These are phyloP conservation scores for Pyrochroa serraticornis DNA, from an alignment of 2,888 invertebrate species.

Conservation along the genomic window DNA sequence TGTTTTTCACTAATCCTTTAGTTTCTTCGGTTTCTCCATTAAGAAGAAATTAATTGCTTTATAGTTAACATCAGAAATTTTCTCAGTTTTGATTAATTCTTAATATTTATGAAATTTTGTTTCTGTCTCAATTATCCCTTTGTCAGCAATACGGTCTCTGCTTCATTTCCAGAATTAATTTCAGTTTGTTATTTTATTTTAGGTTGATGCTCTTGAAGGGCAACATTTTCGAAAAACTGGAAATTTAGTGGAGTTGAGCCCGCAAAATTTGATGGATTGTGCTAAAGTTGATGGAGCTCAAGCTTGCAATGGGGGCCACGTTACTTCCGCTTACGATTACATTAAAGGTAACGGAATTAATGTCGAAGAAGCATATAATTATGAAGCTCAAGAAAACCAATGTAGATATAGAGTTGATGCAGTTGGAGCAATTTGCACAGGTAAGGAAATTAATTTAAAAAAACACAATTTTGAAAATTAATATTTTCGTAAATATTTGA, in stretches of 20 bases:
- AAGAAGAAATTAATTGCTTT: too few species aligned
- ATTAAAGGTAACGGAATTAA: constrained; percentile 64
- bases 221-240: constrained; percentile 62
- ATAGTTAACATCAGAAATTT: too few species aligned
- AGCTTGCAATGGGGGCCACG: constrained; percentile 63
- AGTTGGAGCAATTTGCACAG: constrained; percentile 43
- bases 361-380: constrained; percentile 63
- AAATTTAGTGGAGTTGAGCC: constrained; percentile 60
- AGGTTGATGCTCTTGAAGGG: constrained; percentile 66
- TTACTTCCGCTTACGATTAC: constrained; percentile 62
- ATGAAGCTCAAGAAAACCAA: constrained; percentile 44
- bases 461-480: too few species aligned
- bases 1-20: too few species aligned
- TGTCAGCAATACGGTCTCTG: too few species aligned
- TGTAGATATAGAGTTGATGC: constrained; percentile 43
- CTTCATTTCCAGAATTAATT: too few species aligned
- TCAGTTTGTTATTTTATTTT: background rate
- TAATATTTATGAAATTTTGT: too few species aligned
- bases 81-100: too few species aligned
- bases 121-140: too few species aligned
- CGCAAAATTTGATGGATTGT: constrained; percentile 65
- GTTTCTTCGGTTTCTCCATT: too few species aligned
- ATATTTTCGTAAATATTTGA: too few species aligned
- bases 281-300: constrained; percentile 59
- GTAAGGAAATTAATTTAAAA: too few species aligned